Evolutionary conservation across 2,797 vertebrate genomes (phyloP).

Genomic region (Valencia hispanica): DNA sequence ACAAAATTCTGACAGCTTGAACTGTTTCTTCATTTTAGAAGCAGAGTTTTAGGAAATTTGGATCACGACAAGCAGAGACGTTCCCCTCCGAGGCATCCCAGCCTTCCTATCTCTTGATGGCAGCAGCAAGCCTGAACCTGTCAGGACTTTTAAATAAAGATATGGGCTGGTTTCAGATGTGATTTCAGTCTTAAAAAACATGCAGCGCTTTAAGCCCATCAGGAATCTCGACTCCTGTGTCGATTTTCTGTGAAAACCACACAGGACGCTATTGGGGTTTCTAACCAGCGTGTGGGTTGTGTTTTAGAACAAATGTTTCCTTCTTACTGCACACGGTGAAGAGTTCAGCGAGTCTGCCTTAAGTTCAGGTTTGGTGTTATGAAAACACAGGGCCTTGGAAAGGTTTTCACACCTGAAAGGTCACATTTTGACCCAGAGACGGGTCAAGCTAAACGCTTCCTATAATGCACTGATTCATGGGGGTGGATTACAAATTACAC

Average conservation of each 20-base stretch:
- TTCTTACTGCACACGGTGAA: slow-evolving; percentile 6
- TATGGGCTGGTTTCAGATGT: slow-evolving; percentile 37
- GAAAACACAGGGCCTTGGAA: too few relatives aligned
- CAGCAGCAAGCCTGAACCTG: slow-evolving; percentile 40
- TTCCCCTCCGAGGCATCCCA: slow-evolving; percentile 39
- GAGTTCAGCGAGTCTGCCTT: neutral
- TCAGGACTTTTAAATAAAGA: neutral
- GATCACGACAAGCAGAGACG: slow-evolving; percentile 6
- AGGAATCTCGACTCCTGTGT: neutral
- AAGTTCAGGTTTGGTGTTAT: neutral
- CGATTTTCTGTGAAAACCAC: neutral
- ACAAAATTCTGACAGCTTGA: slow-evolving; percentile 4
- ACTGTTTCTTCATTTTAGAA: neutral
- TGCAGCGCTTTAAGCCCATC: slow-evolving; percentile 4
- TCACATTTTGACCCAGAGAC: too few relatives aligned
- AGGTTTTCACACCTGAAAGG: too few relatives aligned
- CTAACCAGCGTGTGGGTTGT: neutral
- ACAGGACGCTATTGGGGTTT: neutral
- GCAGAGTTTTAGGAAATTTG: neutral
- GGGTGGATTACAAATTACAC: neutral
- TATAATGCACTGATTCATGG: neutral
- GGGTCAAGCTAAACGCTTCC: too few relatives aligned
- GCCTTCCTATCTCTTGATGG: neutral
- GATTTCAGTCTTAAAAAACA: slow-evolving; percentile 32
- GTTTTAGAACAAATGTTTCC: slow-evolving; percentile 1